Base-by-base conservation (phyloP, 2,888 invertebrate species). In the Tineola bisselliella region DNA sequence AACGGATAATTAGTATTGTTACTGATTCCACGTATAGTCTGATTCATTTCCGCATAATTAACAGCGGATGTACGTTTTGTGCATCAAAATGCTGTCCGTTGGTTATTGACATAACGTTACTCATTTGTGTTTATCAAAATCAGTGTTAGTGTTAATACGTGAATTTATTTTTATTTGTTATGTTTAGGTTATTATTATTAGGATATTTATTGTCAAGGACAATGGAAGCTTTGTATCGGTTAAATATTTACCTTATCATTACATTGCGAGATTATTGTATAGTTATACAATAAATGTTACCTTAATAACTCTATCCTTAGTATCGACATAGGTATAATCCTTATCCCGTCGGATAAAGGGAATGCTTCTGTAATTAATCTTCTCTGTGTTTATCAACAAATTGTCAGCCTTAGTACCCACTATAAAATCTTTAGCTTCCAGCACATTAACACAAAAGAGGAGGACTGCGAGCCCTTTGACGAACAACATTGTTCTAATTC, bases 301-400 rank as follows among this genome's bases (percentile, higher is more conserved):
- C 78, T 81, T 84, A 62, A 84, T 84, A 69, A 77, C 70, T 67
- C 83, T 73, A 62, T 77, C 71, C 65, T 81, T 79, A 1, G 76
- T 63, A 70, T 84, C 84, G 17, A 69, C 70, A 64, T 81, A 84
- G 43, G 65, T 68, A 63, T 81, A 84, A 69, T 81, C 83, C 68
- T 84, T 82, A 63, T 81, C 81, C 63, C 81, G 71, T 63, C 66
- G 76, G 65, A 79, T 69, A 4, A 84, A 68, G 30, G 77, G 79
- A 63, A 81, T 69, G 38, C 67, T 69, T 33, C 68, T 69, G 61
- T 71, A 73, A 59, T 73, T 70, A 61, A 84, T 68, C 73, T 79
- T 84, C 62, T 80, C 75, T 11, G 84, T 84, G 6, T 79, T 80
- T 69, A 84, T 73, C 64, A 84, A 71, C 64, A 82, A 70, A 69